Conservation (phyloP, 2,888 invertebrate genomes). For the Pachycephus smyrnensis region DNA sequence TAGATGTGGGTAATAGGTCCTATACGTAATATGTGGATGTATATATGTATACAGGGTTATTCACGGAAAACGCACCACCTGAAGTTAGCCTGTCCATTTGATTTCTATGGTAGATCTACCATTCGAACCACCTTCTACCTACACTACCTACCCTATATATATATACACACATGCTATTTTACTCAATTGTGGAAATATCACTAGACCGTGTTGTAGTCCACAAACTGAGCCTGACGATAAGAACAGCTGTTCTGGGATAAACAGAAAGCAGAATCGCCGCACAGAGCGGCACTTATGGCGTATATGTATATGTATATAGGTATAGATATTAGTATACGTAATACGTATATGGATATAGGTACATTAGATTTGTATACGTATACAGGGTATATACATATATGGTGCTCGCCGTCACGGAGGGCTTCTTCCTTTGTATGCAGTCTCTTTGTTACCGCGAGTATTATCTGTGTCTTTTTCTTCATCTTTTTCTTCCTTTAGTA, state of each 20-base stretch:
- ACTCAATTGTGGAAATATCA: too few species aligned
- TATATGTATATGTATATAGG: background rate
- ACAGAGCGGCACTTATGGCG: background rate
- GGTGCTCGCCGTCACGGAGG: background rate
- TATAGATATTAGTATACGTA: too few species aligned
- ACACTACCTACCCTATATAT: too few species aligned
- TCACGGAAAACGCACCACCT: too few species aligned
- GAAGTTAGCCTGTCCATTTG: too few species aligned
- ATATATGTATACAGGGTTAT: too few species aligned
- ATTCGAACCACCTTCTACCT: too few species aligned
- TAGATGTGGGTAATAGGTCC: too few species aligned
- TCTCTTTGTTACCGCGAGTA: conserved; percentile 16
- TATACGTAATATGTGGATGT: too few species aligned
- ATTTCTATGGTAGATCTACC: too few species aligned
- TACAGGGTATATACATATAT: background rate
- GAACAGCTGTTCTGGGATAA: conserved; percentile 4
- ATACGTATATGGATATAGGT: background rate
- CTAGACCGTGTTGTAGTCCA: too few species aligned
- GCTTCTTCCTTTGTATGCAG: background rate
- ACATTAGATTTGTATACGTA: background rate
- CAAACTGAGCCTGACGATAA: background rate
- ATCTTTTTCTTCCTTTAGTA: conserved; percentile 24
- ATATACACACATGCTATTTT: too few species aligned
- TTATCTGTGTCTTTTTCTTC: conserved; percentile 23
- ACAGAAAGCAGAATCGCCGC: background rate